Base-by-base conservation (phyloP, 53 echinoderm and acorn worm genomes). In the Crossaster papposus region DNA sequence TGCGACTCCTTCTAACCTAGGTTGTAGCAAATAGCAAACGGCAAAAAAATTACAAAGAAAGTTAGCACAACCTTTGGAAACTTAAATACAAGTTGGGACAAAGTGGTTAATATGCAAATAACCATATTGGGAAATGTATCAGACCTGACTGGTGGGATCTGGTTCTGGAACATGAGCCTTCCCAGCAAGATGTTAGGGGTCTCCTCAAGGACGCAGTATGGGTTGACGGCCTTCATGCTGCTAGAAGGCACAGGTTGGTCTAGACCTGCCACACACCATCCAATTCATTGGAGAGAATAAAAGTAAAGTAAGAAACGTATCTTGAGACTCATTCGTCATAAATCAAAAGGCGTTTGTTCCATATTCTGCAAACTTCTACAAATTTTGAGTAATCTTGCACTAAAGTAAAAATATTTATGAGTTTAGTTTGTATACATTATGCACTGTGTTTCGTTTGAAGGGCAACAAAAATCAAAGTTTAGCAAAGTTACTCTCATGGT, bases 101-200 rank as follows among this genome's bases (percentile, higher is more conserved):
- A 44, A 44, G 44, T 44, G 44, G 44, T 44, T 44, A 44, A 44
- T n/a, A 44, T 5, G 44, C 9, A 44, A 9, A 7, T 7, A 44
- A 44, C 44, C 5, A 5, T 44, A 44, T 44, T 44, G 3, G 35
- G 35, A 73, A 73, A 13, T 34, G 0, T 78, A 15, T 44, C 28
- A 23, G 38, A 97, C 97, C 97, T 95, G 83, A 81, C 36, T 14
- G 97, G 97, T 38, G 97, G 94, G 29, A 97, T 97, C 80, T 97
- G 91, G 79, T 95, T 94, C 70, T 92, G 79, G 89, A 97, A 97
- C 94, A 97, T 95, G 36, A 97, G 94, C 74, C 90, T 91, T 30
- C 97, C 97, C n/a, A 97, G 91, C 72, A 94, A 65, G 11, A 88
- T 79, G 79, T 91, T 93, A 64, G 95, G 97, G 70, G 94, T 95